Conservation (phyloP, 1,140 invertebrate species). For the Cotesia glomerata region DNA sequence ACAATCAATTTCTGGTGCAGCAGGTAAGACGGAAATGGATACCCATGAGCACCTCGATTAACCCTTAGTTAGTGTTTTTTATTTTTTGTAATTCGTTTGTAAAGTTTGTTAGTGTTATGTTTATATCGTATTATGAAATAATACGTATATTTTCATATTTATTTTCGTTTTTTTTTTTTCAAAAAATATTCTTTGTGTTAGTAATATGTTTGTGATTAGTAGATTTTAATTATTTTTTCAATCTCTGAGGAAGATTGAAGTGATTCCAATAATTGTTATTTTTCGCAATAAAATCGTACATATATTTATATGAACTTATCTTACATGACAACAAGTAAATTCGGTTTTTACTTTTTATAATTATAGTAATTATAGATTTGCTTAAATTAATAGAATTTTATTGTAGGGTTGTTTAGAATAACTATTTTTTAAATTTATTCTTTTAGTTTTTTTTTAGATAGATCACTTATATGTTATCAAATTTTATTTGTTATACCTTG, state of each 20-base stretch:
- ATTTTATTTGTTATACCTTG: no score
- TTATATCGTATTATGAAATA: conserved; percentile 37
- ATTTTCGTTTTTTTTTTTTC: neutral
- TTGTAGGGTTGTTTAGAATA: no score
- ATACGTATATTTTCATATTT: neutral
- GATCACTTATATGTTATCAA: no score
- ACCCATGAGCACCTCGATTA: conserved; percentile 54
- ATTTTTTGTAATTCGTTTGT: conserved; percentile 10
- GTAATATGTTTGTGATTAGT: no score
- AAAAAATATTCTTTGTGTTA: no score
- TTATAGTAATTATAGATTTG: neutral
- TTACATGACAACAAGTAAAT: neutral
- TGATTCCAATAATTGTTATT: no score
- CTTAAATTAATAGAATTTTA: no score
- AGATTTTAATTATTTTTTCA: no score
- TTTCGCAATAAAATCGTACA: no score
- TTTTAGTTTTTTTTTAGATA: no score
- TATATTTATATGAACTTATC: neutral
- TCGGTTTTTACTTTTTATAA: neutral
- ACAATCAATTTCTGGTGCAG: conserved; percentile 58
- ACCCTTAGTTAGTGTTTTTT: conserved; percentile 21
- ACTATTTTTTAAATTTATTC: no score
- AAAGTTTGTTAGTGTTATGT: conserved; percentile 29
- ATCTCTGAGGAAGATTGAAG: no score
- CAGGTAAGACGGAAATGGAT: conserved; percentile 69